Base-by-base conservation (phyloP, 2,888 invertebrate species). In the Lapara coniferarum region DNA sequence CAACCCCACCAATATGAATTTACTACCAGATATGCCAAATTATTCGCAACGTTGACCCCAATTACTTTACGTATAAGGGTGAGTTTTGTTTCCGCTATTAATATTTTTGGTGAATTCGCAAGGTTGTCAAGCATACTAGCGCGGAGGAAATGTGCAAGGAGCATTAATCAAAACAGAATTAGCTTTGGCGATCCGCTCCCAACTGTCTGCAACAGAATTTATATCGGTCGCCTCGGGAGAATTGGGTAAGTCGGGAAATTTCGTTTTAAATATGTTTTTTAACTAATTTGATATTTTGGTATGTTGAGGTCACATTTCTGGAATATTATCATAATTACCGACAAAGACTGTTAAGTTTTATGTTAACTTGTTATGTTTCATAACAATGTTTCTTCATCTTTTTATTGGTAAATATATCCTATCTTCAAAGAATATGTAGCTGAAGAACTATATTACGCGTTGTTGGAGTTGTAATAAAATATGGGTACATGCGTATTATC, bases 141-240 rank as follows among this genome's bases (percentile, higher is more conserved):
- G 80, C 77, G 77, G 85, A 90, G 88, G 89, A 88, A 92, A 90
- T 89, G 88, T 89, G 89, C 90, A 89, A 87, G 87, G 81, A 87
- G 89, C 93, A 93, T 93, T 93, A 92, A 93, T 93, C 93, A 93
- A 85, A 91, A 89, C 91, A 91, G 90, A 92, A 93, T 93, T 93
- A 92, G 92, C 92, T 92, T 91, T 90, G 91, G 92, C 90, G 91
- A 93, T 92, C 89, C 90, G 90, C 92, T 92, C 87, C 85, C 84
- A 84, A 89, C 88, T 92, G 93, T 92, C 91, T 86, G 82, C 78
- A 75, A 81, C 71, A 84, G 84, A 89, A 93, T 93, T 93, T 92
- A 93, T 93, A 84, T 86, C 82, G 81, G 79, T 79, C 79, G 75
- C 73, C 73, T 71, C 71, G 71, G 71, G 70, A 76, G 72, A 77